These are phyloP conservation scores for Stegophylla sp. DNA, from an alignment of 2,888 invertebrate species.

Conservation along the genomic window DNA sequence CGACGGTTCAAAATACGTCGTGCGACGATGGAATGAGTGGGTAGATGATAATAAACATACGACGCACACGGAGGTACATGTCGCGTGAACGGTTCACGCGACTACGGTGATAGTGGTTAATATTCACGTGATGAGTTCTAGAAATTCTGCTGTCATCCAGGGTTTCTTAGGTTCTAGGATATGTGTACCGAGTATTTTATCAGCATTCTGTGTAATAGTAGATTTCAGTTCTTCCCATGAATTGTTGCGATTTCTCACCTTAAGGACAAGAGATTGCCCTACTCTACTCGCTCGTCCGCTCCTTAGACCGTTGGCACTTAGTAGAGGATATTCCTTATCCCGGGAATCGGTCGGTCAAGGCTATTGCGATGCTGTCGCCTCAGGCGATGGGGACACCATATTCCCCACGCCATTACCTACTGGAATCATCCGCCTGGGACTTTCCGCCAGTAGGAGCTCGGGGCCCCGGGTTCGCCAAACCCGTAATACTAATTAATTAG, in stretches of 20 bases:
- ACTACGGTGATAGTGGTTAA: too few relatives aligned
- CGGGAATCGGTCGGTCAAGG: constrained; percentile 13
- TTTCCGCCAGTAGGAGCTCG: background rate
- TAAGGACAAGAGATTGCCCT: constrained; percentile 22
- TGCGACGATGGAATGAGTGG: too few relatives aligned
- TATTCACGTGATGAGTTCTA: constrained; percentile 39
- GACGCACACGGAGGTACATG: too few relatives aligned
- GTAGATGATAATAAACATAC: too few relatives aligned
- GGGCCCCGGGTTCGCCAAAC: too few relatives aligned
- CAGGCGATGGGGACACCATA: background rate
- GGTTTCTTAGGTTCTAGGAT: constrained; percentile 17
- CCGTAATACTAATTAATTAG: too few relatives aligned
- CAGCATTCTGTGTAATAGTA: constrained; percentile 8
- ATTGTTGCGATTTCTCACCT: constrained; percentile 11
- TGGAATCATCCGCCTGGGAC: constrained; percentile 23
- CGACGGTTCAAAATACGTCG: too few relatives aligned
- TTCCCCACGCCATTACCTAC: constrained; percentile 33
- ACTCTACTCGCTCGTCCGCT: constrained; percentile 11
- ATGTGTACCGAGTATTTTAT: constrained; percentile 36
- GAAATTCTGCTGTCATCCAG: constrained; percentile 26
- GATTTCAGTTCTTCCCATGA: constrained; percentile 33
- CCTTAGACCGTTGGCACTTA: constrained; percentile 7
- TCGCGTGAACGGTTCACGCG: too few relatives aligned
- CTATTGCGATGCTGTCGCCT: constrained; percentile 21
- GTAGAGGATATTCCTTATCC: constrained; percentile 14